Percentiles rank a stretch among this genome's conserved stretches.
These are phyloP conservation scores for Poecilobothrus nobilitatus DNA, from an alignment of 2,888 invertebrate species.

Conservation along the genomic window DNA sequence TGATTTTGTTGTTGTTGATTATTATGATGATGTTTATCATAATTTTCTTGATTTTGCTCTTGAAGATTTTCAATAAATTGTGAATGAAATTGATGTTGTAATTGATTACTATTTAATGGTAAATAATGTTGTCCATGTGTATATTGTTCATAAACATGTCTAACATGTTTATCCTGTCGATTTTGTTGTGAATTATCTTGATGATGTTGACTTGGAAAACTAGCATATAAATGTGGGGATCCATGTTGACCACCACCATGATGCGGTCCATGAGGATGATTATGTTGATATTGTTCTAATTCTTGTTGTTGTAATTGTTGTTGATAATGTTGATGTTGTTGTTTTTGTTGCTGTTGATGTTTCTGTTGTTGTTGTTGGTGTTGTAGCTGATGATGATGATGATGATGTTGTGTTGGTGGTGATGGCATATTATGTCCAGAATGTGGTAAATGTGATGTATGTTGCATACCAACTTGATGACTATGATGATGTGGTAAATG, in stretches of 20 bases:
- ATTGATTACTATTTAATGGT: not conserved
- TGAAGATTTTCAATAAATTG: not conserved
- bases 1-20: not conserved
- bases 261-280: slow-evolving; percentile 19
- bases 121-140: slow-evolving; percentile 13
- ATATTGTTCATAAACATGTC: slow-evolving; percentile 22
- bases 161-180: slow-evolving; percentile 18
- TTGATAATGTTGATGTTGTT: slow-evolving; percentile 23
- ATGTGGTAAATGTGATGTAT: slow-evolving; percentile 43
- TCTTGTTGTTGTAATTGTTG: slow-evolving; percentile 32
- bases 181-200: slow-evolving; percentile 14
- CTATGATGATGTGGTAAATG: slow-evolving; percentile 49
- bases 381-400: slow-evolving; percentile 31
- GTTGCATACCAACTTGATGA: slow-evolving; percentile 44
- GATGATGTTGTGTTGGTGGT: slow-evolving; percentile 37
- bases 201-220: slow-evolving; percentile 20
- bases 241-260: slow-evolving; percentile 21
- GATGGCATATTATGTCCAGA: slow-evolving; percentile 45
- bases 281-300: slow-evolving; percentile 13
- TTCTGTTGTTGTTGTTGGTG: slow-evolving; percentile 35
- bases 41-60: not conserved
- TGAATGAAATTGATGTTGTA: not conserved
- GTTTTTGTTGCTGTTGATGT: slow-evolving; percentile 24
- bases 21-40: not conserved
- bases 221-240: slow-evolving; percentile 30